Evolutionary conservation across 2,797 vertebrate genomes (phyloP).

Genomic region (Fringilla coelebs): DNA sequence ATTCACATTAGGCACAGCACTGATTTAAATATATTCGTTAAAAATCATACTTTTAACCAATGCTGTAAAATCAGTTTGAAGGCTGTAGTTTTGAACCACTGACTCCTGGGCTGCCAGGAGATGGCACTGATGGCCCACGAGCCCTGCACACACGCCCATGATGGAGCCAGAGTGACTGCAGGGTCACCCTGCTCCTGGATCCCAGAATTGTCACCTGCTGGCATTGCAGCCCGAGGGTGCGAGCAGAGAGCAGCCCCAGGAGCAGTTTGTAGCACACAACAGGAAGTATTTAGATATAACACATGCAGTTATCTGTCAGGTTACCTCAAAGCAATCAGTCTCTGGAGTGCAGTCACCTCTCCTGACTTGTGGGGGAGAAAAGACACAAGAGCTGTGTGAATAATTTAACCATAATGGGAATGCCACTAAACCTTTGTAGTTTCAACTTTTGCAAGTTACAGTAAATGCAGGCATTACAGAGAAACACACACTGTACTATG

Average conservation of each 20-base stretch:
- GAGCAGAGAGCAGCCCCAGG: not conserved
- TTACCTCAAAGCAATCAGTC: not conserved
- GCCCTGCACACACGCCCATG: accelerated
- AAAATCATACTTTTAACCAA: not conserved
- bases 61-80: not conserved
- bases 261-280: not conserved
- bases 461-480: not conserved
- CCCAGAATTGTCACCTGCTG: accelerated
- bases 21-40: not conserved
- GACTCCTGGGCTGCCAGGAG: not conserved
- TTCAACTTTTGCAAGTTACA: not conserved
- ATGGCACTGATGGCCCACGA: slow-evolving; percentile 22
- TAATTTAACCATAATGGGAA: not conserved
- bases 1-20: not conserved
- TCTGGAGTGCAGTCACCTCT: not conserved
- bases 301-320: not conserved
- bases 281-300: not conserved
- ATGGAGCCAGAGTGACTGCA: not conserved
- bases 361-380: not conserved
- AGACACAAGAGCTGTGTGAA: not conserved
- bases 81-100: not conserved
- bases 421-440: not conserved
- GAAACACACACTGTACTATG: not conserved
- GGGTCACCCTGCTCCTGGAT: not conserved
- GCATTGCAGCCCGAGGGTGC: not conserved